Evolutionary conservation across 1,140 invertebrate genomes (phyloP).

Genomic region (Coboldia fuscipes): DNA sequence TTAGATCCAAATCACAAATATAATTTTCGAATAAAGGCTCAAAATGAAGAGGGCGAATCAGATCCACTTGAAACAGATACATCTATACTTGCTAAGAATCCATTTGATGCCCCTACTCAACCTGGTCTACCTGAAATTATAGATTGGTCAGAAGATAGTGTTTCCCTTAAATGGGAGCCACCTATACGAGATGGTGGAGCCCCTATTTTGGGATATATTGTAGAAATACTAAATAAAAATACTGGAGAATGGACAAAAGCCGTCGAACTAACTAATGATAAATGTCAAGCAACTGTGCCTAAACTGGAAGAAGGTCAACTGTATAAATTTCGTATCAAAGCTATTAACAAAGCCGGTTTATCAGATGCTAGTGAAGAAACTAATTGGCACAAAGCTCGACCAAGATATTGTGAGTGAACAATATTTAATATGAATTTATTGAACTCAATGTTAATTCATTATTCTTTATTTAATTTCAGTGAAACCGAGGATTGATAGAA

Average conservation of each 20-base stretch:
- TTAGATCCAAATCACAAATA: constrained; percentile 87
- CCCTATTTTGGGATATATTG: constrained; percentile 85
- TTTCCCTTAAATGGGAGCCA: constrained; percentile 82
- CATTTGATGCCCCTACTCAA: constrained; percentile 59
- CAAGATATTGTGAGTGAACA: constrained; percentile 57
- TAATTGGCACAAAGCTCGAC: constrained; percentile 86
- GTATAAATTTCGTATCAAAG: constrained; percentile 85
- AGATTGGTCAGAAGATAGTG: constrained; percentile 85
- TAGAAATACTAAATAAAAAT: constrained; percentile 40
- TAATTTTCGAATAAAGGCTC: constrained; percentile 90
- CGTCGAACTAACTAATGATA: constrained; percentile 53
- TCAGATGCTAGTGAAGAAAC: constrained; percentile 90
- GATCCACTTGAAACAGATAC: constrained; percentile 82
- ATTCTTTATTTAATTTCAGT: constrained; percentile 31
- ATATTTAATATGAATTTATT: background rate
- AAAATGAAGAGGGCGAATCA: constrained; percentile 94
- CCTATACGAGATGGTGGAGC: constrained; percentile 81
- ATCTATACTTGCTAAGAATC: constrained; percentile 24
- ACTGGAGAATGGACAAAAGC: constrained; percentile 38
- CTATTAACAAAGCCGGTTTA: constrained; percentile 87
- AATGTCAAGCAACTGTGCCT: constrained; percentile 61
- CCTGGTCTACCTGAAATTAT: constrained; percentile 71
- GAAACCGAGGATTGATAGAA: constrained; percentile 81
- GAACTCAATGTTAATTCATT: constrained; percentile 3
- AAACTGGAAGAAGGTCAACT: constrained; percentile 85